Conservation (phyloP, 2,888 invertebrate species). For the Hypselothyrea guttata region DNA sequence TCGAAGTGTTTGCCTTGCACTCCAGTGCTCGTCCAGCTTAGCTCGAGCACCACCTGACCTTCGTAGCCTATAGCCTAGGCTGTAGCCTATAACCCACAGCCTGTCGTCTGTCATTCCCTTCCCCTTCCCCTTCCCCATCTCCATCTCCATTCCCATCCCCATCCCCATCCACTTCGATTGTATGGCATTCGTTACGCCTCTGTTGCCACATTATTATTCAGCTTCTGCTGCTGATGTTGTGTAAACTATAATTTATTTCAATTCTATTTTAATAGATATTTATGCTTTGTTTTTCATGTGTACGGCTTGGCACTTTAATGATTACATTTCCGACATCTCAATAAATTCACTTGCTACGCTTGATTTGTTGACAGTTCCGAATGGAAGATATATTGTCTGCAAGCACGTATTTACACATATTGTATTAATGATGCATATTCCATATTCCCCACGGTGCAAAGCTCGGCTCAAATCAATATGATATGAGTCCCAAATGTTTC, state of each 20-base stretch:
- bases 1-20: constrained; percentile 67
- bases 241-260: constrained; percentile 68
- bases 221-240: constrained; percentile 8
- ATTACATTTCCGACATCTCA: constrained; percentile 56
- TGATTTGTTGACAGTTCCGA: constrained; percentile 37
- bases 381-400: constrained; percentile 3
- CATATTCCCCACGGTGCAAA: too few relatives aligned
- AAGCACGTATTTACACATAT: background rate
- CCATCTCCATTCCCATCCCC: background rate
- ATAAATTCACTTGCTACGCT: constrained; percentile 50
- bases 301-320: constrained; percentile 32
- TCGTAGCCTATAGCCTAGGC: constrained; percentile 5
- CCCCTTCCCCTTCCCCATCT: background rate
- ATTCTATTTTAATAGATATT: constrained; percentile 70
- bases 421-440: background rate
- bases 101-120: background rate
- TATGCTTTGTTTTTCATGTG: constrained; percentile 57
- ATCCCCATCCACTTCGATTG: constrained; percentile 9
- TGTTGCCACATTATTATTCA: constrained; percentile 30
- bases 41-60: constrained; percentile 40
- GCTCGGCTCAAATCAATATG: too few relatives aligned
- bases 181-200: background rate
- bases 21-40: constrained; percentile 39
- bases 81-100: constrained; percentile 17
- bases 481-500: too few relatives aligned